These are phyloP conservation scores for Gasterosteus nipponicus DNA, from an alignment of 2,113 vertebrate species.

Conservation along the genomic window DNA sequence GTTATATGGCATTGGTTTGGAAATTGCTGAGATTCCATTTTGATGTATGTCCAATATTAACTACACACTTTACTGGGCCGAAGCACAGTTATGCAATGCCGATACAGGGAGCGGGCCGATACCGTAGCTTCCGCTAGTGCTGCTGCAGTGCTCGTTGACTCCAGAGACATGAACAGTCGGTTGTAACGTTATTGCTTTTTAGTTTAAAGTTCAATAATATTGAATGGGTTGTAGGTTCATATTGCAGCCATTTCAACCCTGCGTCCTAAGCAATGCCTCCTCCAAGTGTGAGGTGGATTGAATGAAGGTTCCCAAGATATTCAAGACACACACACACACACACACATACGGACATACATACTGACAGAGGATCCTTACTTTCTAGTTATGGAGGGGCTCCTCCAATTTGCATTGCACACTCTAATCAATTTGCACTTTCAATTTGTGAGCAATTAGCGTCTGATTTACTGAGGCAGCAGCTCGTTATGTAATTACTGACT, in stretches of 20 bases:
- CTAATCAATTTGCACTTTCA: conserved; percentile 18
- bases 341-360: neutral
- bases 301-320: neutral
- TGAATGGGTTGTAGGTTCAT: neutral
- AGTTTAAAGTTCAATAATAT: neutral
- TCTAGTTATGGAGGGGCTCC: conserved; percentile 5
- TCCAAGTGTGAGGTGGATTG: neutral
- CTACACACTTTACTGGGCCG: neutral
- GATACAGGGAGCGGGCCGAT: neutral
- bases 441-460: conserved; percentile 32
- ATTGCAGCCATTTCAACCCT: neutral
- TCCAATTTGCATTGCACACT: conserved; percentile 30
- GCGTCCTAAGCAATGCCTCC: neutral
- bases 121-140: neutral
- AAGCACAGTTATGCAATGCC: neutral
- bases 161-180: neutral
- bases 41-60: neutral
- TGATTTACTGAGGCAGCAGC: conserved; percentile 42
- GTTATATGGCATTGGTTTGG: neutral
- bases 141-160: neutral
- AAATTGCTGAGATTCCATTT: neutral
- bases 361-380: neutral
- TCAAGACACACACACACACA: neutral
- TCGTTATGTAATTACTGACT: conserved; percentile 42
- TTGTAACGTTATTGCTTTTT: neutral